Evolutionary conservation across 1,140 invertebrate genomes (phyloP), one percentile per base, ranked within the genome.

Genomic region (Anthonomus grandis): DNA sequence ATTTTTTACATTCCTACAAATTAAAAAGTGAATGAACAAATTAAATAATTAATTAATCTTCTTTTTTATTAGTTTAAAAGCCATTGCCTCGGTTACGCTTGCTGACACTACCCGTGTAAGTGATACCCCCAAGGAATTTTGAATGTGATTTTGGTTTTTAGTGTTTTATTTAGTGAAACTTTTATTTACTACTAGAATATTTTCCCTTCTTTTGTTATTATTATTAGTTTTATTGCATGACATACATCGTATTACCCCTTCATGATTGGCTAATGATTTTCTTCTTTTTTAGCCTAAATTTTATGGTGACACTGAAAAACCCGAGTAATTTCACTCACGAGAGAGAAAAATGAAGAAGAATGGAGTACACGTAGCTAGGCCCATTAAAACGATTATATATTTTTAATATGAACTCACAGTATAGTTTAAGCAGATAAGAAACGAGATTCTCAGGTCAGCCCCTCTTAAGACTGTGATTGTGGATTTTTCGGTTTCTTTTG

Each of bases 251-350:
- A 31, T 48, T 49, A 22, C 3, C 53, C 9, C 2, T 25, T 48
- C 44, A 59, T 49, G 23, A 49, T 45, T 19, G 39, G 13, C 15
- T 52, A 50, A 27, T 41, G 24, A 15, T 45, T 57, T 48, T 67
- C 53, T 65, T 61, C 44, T 62, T 52, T 76, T 76, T 59, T 74
- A 81, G 77, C 82, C 83, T 65, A 83, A 81, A 70, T 85, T 85
- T 70, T 85, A 85, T 66, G 78, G 80, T 65, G 80, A 82, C 72
- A 79, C 75, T 66, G 76, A 85, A 77, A 75, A 81, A 78, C 75
- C 77, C 67, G 67, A 77, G 66, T 66, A 76, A 50, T 55, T 41
- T 9, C 13, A 9, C 13, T 41, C 38, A 41, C 13, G 38, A 18
- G 38, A 12, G 38, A 41, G 38, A 17, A 18, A 9, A 45, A 45